Evolutionary conservation across 37 sponge, comb jelly and placozoan genomes (phyloP), one percentile per base, ranked within the genome.

Genomic region (Halisarca cf. caerulea): DNA sequence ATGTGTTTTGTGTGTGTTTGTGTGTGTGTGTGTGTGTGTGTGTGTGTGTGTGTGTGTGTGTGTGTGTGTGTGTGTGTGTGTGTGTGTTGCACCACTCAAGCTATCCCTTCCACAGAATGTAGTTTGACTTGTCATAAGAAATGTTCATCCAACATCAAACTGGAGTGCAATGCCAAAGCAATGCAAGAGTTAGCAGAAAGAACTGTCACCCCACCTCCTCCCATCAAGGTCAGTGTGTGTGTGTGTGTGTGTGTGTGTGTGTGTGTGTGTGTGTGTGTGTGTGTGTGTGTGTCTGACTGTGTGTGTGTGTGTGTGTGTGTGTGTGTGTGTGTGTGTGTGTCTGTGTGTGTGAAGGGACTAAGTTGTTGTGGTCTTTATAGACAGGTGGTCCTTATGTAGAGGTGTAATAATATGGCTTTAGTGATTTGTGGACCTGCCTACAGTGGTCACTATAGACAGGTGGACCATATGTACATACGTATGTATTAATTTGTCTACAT

Each of bases 271-370:
- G 80, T 79, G 57, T 79, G 80, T 47, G 58, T 80, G 59, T 54
- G 36, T 80, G 59, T 80, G 58, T 54, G 81, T 80, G 81, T 80
- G 81, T 80, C 7, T 78, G 79, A 45, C 42, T 78, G 81, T 80
- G 58, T 80, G 81, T 80, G 58, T 80, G 81, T 80, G 25, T 55
- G 57, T 79, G 80, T 79, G 80, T 47, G 51, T 14, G 11, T 14
- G 51, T 47, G 51, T 47, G 51, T 47, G 51, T 47, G 11, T 11
- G 11, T 47, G 11, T 47, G 51, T 47, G 51, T 79, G 80, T 47
- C 27, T 79, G 80, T 79, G 80, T 79, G 80, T 79, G 80, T 79
- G 80, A n/a, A n/a, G n/a, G n/a, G n/a, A n/a, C n/a, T n/a, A n/a
- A n/a, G n/a, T n/a, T n/a, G n/a, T n/a, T n/a, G n/a, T n/a, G n/a